These are phyloP conservation scores for Falcunculus frontatus DNA, from an alignment of 2,113 vertebrate species.

Conservation along the genomic window DNA sequence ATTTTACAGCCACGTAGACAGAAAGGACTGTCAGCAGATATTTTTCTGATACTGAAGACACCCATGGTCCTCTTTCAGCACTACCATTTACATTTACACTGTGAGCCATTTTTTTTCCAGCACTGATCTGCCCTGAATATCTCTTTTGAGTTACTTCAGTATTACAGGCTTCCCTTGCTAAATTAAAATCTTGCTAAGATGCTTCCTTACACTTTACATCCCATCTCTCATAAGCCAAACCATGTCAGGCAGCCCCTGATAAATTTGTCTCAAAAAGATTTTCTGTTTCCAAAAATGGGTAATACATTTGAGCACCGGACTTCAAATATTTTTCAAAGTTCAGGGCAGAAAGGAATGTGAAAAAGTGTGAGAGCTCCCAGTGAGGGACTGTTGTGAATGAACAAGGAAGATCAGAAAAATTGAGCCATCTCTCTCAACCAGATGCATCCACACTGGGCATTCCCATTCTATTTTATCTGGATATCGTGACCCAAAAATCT, in stretches of 20 bases:
- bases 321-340: neutral
- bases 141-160: neutral
- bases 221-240: neutral
- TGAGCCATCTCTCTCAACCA: neutral
- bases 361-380: neutral
- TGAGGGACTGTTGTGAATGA: neutral
- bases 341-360: neutral
- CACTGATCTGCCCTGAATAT: neutral
- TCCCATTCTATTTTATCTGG: neutral
- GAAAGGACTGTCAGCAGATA: neutral
- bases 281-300: neutral
- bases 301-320: accelerated
- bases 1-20: neutral
- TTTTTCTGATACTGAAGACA: neutral
- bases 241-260: neutral
- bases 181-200: neutral
- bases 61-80: neutral
- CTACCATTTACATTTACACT: neutral
- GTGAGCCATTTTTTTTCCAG: neutral
- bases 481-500: neutral
- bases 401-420: neutral
- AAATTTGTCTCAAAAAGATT: neutral
- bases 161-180: neutral
- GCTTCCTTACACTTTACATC: neutral
- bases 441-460: neutral